Evolutionary conservation across 2,888 invertebrate genomes (phyloP), one percentile per base, ranked within the genome.

Genomic region (Pseudococcus jackbeardsleyi): DNA sequence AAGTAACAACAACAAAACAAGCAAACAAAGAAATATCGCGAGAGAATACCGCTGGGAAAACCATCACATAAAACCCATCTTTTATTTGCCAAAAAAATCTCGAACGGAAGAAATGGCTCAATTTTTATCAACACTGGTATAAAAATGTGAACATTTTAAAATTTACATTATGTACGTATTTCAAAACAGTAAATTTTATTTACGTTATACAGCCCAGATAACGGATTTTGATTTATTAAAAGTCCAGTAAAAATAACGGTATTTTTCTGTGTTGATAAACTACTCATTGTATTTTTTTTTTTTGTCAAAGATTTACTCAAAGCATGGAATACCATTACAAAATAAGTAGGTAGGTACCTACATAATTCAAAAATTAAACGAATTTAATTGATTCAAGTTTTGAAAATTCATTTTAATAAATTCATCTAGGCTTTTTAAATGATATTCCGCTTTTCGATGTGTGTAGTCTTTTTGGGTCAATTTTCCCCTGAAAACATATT

Each of bases 41-140:
- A 39, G 50, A 64, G 64, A 33, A 85, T 64, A 19, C 85, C 85
- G 12, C 42, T 11, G 26, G 85, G 85, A 85, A 85, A 85, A 64
- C 48, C 33, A 85, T 59, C 85, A 33, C 54, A 85, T 85, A 85
- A 85, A 85, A 85, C 39, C 85, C n/a, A 85, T 85, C 85, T 85
- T 85, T 85, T 85, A 85, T 85, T 85, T 26, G 84, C 17, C 26
- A 64, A 59, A 59, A 85, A 85, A 59, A 85, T 15, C 59, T 59
- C 59, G 39, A 85, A 39, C 64, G n/a, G 64, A 85, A 64, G 42
- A 54, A 85, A 85, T 59, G 54, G 42, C 26, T 85, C 64, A 64
- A 42, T 85, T 85, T 59, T 85, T 85, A 85, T 85, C 85, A 85
- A 42, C 42, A 64, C n/a, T 19, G 42, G 19, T 64, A 64, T 64